Evolutionary conservation across 2,888 invertebrate genomes (phyloP), one percentile per base, ranked within the genome.

Genomic region (Tetrapedia diversipes): DNA sequence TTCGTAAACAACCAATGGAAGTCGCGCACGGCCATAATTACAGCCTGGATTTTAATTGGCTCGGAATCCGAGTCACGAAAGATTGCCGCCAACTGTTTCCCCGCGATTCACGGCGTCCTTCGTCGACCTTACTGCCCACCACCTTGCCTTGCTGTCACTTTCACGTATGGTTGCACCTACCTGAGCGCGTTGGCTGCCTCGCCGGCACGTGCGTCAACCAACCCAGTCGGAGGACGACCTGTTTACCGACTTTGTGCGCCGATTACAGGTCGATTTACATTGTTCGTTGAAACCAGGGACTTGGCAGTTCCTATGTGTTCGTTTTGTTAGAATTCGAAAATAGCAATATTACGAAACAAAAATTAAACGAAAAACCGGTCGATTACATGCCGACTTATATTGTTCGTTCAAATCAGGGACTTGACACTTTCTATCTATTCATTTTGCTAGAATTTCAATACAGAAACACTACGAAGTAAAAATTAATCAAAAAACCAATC

Each of bases 101-200:
- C 60, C 69, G 75, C 65, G 60, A 81, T 83, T 75, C 73, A 61
- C 70, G 59, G 59, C 87, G 87, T 86, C 87, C 88, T 88, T 88
- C 87, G 67, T 81, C 87, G 87, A 88, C 88, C 87, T 88, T 87
- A 84, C 84, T 78, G 67, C 82, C 85, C 80, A 81, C 88, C 81
- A 63, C 68, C 56, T 57, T 49, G 63, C 75, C 56, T 70, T 81
- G 80, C 86, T 76, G 85, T 87, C 84, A 87, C 88, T 88, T 87
- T 88, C 87, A 82, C 85, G 79, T 83, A 84, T 77, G 83, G 81
- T 78, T 78, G 82, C 83, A 80, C 83, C 73, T 51, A 77, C 69
- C 67, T 32, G n/a, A n/a, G n/a, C n/a, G 41, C 34, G 45, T 54
- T 49, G 53, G 34, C 59, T 57, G 54, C 72, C 74, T 78, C 77